Conservation (phyloP, 2,797 vertebrate genomes). For the Sebastes glaucus region DNA sequence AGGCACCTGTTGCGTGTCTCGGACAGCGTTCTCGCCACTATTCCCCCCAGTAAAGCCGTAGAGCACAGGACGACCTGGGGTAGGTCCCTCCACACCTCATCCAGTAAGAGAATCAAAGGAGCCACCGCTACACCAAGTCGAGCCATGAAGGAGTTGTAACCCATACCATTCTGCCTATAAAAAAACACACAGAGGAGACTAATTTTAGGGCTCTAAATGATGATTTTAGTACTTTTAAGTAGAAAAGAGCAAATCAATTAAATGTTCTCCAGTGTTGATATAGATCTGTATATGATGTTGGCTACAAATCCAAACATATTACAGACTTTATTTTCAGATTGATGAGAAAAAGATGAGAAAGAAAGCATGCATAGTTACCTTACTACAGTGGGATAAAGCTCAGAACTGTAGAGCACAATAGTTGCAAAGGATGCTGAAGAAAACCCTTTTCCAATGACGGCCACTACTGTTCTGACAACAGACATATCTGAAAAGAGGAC, state of each 20-base stretch:
- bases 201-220: neutral
- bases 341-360: neutral
- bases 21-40: conserved; percentile 78
- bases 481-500: conserved; percentile 71
- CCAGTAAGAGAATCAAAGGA: conserved; percentile 83
- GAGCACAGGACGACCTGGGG: conserved; percentile 83
- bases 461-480: conserved; percentile 77
- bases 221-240: neutral
- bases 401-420: conserved; percentile 85
- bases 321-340: neutral
- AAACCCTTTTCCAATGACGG: conserved; percentile 85
- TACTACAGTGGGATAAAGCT: conserved; percentile 91
- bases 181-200: neutral
- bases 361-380: conserved; percentile 79
- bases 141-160: conserved; percentile 78
- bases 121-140: conserved; percentile 74
- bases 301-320: neutral
- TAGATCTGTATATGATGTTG: neutral
- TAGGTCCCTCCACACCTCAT: conserved; percentile 84
- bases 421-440: conserved; percentile 87
- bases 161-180: conserved; percentile 81
- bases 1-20: conserved; percentile 84
- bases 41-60: conserved; percentile 71
- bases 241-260: neutral
- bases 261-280: neutral